A percentile compares a stretch with the other conserved stretches of the same genome.
Evolutionary conservation across 2,113 vertebrate genomes (phyloP).

Genomic region (Rhabdomys dilectus): DNA sequence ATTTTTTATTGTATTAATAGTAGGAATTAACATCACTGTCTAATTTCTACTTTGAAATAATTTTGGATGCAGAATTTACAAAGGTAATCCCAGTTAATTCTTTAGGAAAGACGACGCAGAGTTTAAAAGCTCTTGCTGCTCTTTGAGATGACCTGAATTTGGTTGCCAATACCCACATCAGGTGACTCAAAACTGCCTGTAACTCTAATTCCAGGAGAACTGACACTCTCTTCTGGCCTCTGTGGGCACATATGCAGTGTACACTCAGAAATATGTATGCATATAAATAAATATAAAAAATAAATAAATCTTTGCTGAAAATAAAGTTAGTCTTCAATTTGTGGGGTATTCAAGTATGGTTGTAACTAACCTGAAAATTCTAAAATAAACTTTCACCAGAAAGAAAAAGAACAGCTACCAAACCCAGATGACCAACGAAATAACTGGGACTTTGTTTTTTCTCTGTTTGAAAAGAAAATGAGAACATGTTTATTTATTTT

Average conservation of each 20-base stretch:
- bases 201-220: background rate
- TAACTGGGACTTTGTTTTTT: background rate
- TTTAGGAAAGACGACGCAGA: background rate
- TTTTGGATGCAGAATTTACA: constrained; percentile 11
- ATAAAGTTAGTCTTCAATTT: constrained; percentile 13
- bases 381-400: constrained; percentile 43
- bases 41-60: constrained; percentile 31
- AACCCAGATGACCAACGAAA: background rate
- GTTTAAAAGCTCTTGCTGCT: background rate
- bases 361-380: background rate
- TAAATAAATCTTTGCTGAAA: background rate
- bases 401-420: background rate
- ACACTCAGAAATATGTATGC: background rate
- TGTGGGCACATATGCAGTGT: too few relatives aligned
- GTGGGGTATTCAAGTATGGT: background rate
- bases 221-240: background rate
- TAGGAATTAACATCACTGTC: background rate
- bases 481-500: constrained; percentile 27
- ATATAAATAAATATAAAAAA: background rate
- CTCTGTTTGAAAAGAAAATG: constrained; percentile 16
- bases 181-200: background rate
- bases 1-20: background rate
- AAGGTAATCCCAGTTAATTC: background rate
- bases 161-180: background rate
- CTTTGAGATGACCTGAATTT: background rate